phyloP scores from a whole-genome alignment of 2,797 vertebrate species.

The Poeciliopsis turneri region DNA sequence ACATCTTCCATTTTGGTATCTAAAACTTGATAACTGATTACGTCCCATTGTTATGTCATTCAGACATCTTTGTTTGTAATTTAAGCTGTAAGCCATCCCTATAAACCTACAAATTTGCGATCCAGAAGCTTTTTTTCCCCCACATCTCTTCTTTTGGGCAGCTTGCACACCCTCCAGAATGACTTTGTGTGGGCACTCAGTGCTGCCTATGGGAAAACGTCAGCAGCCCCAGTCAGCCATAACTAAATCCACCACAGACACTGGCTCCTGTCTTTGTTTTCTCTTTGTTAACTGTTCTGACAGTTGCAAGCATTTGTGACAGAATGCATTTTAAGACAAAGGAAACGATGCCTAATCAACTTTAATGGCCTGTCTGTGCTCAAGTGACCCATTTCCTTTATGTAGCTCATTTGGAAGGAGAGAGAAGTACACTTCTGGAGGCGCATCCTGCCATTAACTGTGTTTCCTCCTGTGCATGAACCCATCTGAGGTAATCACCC shows the following conservation, averaged over 20 bases:
- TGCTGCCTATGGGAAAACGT: neutral
- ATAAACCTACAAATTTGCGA: neutral
- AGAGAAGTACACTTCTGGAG: slow-evolving; percentile 23
- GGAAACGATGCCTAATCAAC: slow-evolving; percentile 44
- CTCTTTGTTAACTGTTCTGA: slow-evolving; percentile 18
- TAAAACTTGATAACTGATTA: neutral
- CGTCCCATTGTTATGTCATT: neutral
- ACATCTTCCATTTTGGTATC: neutral
- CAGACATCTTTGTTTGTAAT: neutral
- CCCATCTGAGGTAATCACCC: slow-evolving; percentile 53
- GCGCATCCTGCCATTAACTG: slow-evolving; percentile 43
- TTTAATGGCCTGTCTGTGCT: slow-evolving; percentile 37
- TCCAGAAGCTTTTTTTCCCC: neutral
- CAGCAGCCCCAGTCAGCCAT: slow-evolving; percentile 2
- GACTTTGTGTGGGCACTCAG: neutral
- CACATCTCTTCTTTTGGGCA: neutral
- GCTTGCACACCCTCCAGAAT: slow-evolving; percentile 2
- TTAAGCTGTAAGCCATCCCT: neutral
- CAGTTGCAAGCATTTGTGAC: slow-evolving; percentile 34
- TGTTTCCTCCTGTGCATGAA: slow-evolving; percentile 29
- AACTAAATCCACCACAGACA: neutral
- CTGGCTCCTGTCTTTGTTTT: neutral
- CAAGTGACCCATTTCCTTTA: slow-evolving; percentile 55
- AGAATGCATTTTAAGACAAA: slow-evolving; percentile 43
- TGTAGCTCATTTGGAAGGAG: slow-evolving; percentile 53